A percentile compares a stretch with the other conserved stretches of the same genome.
These are phyloP conservation scores for Drosophila leontia DNA, from an alignment of 1,140 invertebrate species.

Conservation along the genomic window DNA sequence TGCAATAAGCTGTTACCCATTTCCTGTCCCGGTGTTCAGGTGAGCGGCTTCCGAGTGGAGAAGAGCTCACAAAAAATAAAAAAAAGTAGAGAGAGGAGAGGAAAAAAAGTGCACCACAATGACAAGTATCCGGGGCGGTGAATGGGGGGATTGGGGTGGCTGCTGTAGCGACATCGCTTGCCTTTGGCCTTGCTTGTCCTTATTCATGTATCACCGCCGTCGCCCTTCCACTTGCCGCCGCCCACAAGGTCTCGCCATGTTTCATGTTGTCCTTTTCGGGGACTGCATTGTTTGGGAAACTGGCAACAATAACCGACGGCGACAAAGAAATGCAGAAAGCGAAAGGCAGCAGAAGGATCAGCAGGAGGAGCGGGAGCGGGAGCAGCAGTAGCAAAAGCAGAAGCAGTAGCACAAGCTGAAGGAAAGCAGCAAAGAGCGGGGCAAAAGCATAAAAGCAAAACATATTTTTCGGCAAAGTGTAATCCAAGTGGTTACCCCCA, in stretches of 20 bases:
- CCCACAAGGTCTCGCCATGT: conserved; percentile 55
- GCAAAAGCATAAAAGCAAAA: conserved; percentile 14
- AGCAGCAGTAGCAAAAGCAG: neutral
- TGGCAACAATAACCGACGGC: conserved; percentile 55
- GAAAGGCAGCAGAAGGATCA: conserved; percentile 9
- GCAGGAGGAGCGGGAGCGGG: neutral
- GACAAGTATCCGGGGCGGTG: conserved; percentile 31
- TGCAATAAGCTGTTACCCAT: conserved; percentile 69
- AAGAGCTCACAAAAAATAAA: conserved; percentile 19
- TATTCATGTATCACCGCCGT: conserved; percentile 36
- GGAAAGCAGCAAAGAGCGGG: conserved; percentile 1
- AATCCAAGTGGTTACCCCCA: conserved; percentile 64
- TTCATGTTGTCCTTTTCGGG: conserved; percentile 54
- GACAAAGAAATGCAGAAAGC: conserved; percentile 49
- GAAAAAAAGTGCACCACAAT: conserved; percentile 69
- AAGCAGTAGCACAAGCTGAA: neutral
- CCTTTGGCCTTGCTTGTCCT: conserved; percentile 71
- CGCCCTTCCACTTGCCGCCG: conserved; percentile 4
- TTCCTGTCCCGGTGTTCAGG: conserved; percentile 49
- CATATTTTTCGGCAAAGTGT: conserved; percentile 62
- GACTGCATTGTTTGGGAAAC: conserved; percentile 65
- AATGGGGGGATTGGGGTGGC: conserved; percentile 2
- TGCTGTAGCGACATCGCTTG: conserved; percentile 30
- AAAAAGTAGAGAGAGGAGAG: conserved; percentile 10
- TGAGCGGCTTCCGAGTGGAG: conserved; percentile 61